Base-by-base conservation (phyloP, 2,888 invertebrate genomes). In the Laspeyria flexula region DNA sequence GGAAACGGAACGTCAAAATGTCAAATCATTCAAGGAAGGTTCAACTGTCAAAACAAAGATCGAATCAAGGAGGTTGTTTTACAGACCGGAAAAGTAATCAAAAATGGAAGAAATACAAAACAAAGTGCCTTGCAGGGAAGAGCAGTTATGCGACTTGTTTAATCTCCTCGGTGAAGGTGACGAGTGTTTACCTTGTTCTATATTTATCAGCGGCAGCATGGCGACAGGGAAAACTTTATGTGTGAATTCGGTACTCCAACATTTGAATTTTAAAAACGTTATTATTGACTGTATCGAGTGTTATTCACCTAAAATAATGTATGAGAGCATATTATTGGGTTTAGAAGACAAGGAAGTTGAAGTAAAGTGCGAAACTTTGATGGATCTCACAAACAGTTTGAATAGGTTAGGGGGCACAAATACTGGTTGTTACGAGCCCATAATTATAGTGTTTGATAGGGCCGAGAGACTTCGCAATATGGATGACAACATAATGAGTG, bases 211-310 rank as follows among this genome's bases (percentile, higher is more conserved):
- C 80, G 98, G 98, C n/a, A 96, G 96, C 79, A 95, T 96, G 64
- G 95, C 96, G 7, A 96, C 96, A 15, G 98, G 97, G 21, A 98
- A 98, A 92, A 94, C 95, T n/a, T 82, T 95, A 12, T 93, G 97
- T 49, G 80, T 96, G 3, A 92, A 92, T 43, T 88, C 93, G 7
- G 84, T 96, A 9, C 81, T 98, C 2, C 76, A 90, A 30, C 83
- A 90, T 71, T 85, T 95, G 33, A 78, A 93, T 42, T 94, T 95
- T 57, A 94, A 93, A 81, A 89, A 94, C 69, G 94, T 95, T 23
- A 77, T 94, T 30, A 89, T 98, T 21, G 96, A 97, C 87, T 96
- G 97, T 77, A 94, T 97, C 5, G 97, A 98, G 85, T 96, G 96
- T 79, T 96, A 96, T 81, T 94, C 95, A 6, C 90, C 94, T 6